phyloP scores from a whole-genome alignment of 1,140 invertebrate species.

The Drosophila bocki region DNA sequence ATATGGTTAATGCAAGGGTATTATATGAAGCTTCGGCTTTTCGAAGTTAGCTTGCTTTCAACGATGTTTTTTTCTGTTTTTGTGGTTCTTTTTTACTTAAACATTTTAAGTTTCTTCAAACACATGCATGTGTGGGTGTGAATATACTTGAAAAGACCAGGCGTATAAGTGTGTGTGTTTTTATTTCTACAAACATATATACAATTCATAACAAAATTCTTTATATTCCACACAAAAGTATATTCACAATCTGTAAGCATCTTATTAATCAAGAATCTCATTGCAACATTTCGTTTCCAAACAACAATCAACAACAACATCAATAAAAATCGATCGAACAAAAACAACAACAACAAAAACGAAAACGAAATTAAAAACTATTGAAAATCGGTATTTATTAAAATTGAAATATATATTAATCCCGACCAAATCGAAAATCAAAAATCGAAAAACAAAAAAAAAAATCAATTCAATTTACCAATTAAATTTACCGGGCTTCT shows the following conservation, averaged over 20 bases:
- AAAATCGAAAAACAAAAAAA: conserved; percentile 24
- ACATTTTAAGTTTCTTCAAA: conserved; percentile 1
- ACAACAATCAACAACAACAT: conserved; percentile 68
- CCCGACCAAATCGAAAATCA: conserved; percentile 19
- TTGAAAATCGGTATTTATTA: conserved; percentile 46
- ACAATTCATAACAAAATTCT: conserved; percentile 64
- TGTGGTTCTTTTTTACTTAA: conserved; percentile 1
- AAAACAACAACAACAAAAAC: conserved; percentile 53
- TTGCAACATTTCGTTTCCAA: conserved; percentile 78
- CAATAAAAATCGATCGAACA: conserved; percentile 54
- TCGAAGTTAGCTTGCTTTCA: conserved; percentile 13
- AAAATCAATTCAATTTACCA: conserved; percentile 18
- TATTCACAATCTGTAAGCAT: conserved; percentile 64
- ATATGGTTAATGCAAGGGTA: neutral
- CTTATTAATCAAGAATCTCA: conserved; percentile 78
- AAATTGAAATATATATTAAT: conserved; percentile 35
- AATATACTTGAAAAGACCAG: conserved; percentile 31
- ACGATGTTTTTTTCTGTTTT: neutral
- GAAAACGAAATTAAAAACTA: conserved; percentile 47
- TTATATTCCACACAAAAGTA: conserved; percentile 61
- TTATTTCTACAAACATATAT: conserved; percentile 45
- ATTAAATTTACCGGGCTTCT: conserved; percentile 30
- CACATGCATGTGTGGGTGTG: conserved; percentile 31
- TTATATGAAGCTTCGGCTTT: conserved; percentile 11
- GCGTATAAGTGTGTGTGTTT: conserved; percentile 48